Evolutionary conservation across 2,113 vertebrate species (phyloP).

Genomic region (Desmodus rotundus): DNA sequence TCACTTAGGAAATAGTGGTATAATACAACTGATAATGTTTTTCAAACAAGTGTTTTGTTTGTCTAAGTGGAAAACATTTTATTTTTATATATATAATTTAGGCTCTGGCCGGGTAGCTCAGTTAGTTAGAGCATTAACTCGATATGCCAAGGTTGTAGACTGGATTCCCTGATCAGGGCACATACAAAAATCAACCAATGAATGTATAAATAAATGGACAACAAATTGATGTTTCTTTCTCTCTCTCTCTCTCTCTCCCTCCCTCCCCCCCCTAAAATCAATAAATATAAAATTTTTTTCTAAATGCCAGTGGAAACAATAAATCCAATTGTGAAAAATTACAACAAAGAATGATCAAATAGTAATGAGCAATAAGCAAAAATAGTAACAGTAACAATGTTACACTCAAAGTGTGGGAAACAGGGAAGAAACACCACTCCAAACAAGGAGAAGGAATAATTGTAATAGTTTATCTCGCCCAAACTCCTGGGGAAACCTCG

Average conservation of each 20-base stretch:
- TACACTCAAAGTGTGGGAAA: background rate
- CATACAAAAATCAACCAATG: too few relatives aligned
- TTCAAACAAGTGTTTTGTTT: background rate
- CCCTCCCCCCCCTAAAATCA: too few relatives aligned
- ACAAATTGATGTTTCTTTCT: too few relatives aligned
- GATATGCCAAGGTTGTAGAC: too few relatives aligned
- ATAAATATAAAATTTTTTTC: background rate
- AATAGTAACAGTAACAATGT: background rate
- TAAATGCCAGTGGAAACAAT: background rate
- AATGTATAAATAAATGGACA: too few relatives aligned
- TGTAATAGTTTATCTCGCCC: background rate
- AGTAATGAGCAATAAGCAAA: background rate
- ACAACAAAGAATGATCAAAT: background rate
- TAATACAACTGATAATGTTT: background rate
- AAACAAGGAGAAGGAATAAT: background rate
- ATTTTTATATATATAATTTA: too few relatives aligned
- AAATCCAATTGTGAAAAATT: background rate
- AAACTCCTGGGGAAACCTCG: constrained; percentile 19
- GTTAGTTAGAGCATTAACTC: too few relatives aligned
- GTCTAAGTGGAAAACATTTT: too few relatives aligned
- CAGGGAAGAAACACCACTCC: background rate
- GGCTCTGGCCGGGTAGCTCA: too few relatives aligned
- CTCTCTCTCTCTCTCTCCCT: too few relatives aligned
- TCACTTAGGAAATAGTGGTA: background rate
- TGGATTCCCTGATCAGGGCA: too few relatives aligned